Evolutionary conservation across 2,888 invertebrate genomes (phyloP), one percentile per base, ranked within the genome.

Genomic region (Ochropacha duplaris): DNA sequence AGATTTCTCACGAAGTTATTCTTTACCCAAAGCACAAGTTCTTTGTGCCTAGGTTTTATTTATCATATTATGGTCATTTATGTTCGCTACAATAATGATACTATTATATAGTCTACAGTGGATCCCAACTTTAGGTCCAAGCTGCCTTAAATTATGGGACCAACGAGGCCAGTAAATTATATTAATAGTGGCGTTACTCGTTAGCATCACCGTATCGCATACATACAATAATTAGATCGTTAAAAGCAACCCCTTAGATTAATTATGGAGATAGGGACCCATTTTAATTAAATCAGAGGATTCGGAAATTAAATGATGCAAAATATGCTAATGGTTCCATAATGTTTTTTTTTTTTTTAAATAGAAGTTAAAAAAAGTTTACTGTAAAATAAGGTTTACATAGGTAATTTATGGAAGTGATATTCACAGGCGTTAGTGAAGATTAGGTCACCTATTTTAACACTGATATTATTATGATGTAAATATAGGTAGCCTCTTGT

Each of bases 141-240:
- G 19, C 52, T 31, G 28, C 8, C 34, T 11, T 19, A n/a, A 51
- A 51, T 31, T 60, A 65, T 59, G 56, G 57, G 34, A 39, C 54
- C 57, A 66, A 62, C 57, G 59, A 61, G 57, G 51, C 61, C 69
- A 62, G 66, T 74, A 71, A 74, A 74, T 71, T 71, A 68, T 69
- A 72, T 71, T 71, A 74, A 71, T 69, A 65, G 68, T 57, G 56
- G 59, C 64, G 65, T 71, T 73, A 31, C 12, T 31, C 31, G 31
- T 55, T 24, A 56, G 44, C 57, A 51, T 59, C 54, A 19, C 44
- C 19, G 19, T 60, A 58, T 62, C 62, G 65, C 62, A 67, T 59
- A 60, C 57, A 67, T 52, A 62, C 61, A 55, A 61, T 64, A 66
- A 68, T 63, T 62, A 52, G 22, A 44, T 19, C 44, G 44, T 19